Conservation (phyloP, 2,113 vertebrate species). For the Acrocephalus kingi region DNA sequence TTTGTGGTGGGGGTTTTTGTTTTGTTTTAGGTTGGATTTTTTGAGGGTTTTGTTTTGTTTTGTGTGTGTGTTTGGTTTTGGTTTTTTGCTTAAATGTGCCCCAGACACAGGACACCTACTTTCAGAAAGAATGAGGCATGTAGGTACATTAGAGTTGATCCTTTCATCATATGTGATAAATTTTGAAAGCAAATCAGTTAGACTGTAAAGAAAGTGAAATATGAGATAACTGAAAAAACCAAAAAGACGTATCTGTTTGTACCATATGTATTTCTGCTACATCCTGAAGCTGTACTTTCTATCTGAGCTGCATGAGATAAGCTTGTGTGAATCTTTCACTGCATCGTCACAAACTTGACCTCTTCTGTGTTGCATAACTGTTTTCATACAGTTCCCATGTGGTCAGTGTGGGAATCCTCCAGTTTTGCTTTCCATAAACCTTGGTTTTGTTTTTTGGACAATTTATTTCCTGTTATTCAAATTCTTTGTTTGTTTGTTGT, state of each 20-base stretch:
- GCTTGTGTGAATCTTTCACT: background rate
- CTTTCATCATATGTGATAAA: background rate
- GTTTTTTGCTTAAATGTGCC: background rate
- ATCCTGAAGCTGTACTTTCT: background rate
- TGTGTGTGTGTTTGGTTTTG: background rate
- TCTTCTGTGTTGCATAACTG: background rate
- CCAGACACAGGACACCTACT: background rate
- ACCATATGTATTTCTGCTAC: background rate
- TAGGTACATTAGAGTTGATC: background rate
- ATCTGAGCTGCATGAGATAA: background rate
- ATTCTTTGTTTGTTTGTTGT: background rate
- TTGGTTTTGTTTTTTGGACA: background rate
- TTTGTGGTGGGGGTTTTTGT: background rate
- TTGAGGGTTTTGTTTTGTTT: background rate
- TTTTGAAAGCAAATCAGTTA: background rate
- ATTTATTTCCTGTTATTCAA: background rate
- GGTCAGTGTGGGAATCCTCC: background rate
- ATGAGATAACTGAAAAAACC: background rate
- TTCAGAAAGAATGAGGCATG: background rate
- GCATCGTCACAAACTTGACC: background rate
- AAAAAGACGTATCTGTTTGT: background rate
- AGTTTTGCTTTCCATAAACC: background rate
- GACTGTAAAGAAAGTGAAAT: background rate
- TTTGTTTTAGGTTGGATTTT: background rate
- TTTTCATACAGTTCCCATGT: background rate